These are phyloP conservation scores for Cactoblastis cactorum DNA, from an alignment of 2,888 invertebrate species.

Conservation along the genomic window DNA sequence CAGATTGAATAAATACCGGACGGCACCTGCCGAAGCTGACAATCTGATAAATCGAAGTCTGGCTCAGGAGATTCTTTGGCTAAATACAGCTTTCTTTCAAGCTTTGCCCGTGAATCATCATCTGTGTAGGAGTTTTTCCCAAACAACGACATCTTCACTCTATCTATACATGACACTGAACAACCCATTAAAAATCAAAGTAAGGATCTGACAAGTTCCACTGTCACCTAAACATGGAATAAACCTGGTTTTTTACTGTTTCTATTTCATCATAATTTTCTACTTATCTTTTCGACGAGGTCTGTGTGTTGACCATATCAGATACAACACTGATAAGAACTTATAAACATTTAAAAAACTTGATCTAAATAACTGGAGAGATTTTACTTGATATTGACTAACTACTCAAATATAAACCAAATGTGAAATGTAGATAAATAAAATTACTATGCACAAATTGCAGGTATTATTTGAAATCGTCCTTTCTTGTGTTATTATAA, in stretches of 20 bases:
- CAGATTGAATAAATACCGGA: conserved; percentile 88
- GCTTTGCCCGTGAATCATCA: conserved; percentile 45
- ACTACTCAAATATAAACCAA: too few species aligned
- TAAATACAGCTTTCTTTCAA: conserved; percentile 69
- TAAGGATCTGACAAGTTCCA: conserved; percentile 24
- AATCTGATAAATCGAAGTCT: conserved; percentile 88
- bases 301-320: background rate
- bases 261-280: background rate
- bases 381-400: too few species aligned
- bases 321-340: background rate
- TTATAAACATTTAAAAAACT: background rate
- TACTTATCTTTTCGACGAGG: background rate
- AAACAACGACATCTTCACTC: conserved; percentile 66
- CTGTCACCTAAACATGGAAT: conserved; percentile 35
- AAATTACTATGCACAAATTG: too few species aligned
- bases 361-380: too few species aligned
- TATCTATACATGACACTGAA: conserved; percentile 60
- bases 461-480: too few species aligned
- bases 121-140: conserved; percentile 48
- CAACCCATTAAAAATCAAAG: conserved; percentile 64
- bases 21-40: conserved; percentile 86
- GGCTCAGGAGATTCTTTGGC: conserved; percentile 88
- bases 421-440: too few species aligned
- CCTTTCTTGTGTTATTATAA: too few species aligned
- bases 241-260: conserved; percentile 24